These are phyloP conservation scores for Thrips palmi DNA, from an alignment of 1,140 invertebrate genomes.

Conservation along the genomic window DNA sequence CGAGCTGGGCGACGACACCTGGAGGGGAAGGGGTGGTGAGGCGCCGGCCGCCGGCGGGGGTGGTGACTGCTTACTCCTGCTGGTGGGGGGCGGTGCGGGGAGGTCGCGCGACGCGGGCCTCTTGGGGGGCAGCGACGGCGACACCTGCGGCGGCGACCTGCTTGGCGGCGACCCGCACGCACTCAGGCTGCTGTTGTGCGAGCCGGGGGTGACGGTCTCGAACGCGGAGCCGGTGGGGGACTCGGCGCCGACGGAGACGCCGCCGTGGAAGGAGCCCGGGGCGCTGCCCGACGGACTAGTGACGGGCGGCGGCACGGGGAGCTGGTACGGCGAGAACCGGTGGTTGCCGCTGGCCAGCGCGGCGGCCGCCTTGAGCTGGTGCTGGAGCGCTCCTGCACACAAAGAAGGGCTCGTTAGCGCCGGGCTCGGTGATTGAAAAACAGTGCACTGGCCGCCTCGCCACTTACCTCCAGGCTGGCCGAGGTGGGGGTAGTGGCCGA, in stretches of 20 bases:
- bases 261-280: constrained; percentile 17
- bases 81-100: constrained; percentile 15
- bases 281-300: too few species aligned
- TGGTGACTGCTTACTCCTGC: too few species aligned
- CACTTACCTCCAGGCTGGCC: too few species aligned
- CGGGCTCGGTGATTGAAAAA: too few species aligned
- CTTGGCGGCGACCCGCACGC: constrained; percentile 13
- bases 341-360: constrained; percentile 31
- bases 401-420: too few species aligned
- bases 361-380: constrained; percentile 27
- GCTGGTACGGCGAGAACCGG: constrained; percentile 66
- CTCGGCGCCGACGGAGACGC: constrained; percentile 22
- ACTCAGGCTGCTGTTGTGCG: not conserved
- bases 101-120: constrained; percentile 21
- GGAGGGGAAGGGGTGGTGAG: constrained; percentile 1
- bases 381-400: constrained; percentile 23
- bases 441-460: too few species aligned
- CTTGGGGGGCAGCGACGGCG: constrained; percentile 22
- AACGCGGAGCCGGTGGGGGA: constrained; percentile 56
- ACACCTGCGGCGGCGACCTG: constrained; percentile 16
- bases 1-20: too few species aligned
- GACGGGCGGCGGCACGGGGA: constrained; percentile 32
- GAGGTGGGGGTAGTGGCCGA: too few species aligned
- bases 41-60: constrained; percentile 8
- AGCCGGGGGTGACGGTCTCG: constrained; percentile 59